These are phyloP conservation scores for Elephantulus edwardii DNA, from an alignment of 2,113 vertebrate genomes.

Conservation along the genomic window DNA sequence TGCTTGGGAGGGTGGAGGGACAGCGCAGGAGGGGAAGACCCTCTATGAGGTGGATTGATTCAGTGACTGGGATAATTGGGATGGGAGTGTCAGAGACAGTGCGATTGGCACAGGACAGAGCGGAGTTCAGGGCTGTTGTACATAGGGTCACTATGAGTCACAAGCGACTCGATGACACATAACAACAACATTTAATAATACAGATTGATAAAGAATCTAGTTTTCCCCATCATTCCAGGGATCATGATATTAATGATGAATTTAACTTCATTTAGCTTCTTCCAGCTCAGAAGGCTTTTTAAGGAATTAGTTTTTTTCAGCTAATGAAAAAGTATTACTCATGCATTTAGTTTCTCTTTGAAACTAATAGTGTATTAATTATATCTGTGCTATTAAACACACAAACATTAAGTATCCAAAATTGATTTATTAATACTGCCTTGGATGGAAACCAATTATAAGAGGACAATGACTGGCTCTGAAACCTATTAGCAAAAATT, in stretches of 20 bases:
- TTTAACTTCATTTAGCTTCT: neutral
- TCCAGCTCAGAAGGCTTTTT: slow-evolving; percentile 26
- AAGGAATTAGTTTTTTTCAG: neutral
- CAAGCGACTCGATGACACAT: no score
- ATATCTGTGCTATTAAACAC: neutral
- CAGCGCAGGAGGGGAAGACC: no score
- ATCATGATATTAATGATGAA: neutral
- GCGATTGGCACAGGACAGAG: no score
- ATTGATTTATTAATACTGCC: slow-evolving; percentile 2
- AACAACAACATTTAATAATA: no score
- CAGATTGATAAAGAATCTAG: neutral
- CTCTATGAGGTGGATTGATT: no score
- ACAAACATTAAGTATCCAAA: neutral
- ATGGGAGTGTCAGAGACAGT: no score
- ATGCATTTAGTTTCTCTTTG: neutral
- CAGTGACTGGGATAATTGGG: no score
- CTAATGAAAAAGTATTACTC: slow-evolving; percentile 13
- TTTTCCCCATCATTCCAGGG: neutral
- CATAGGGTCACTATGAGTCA: no score
- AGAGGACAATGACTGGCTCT: neutral
- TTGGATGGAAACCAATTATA: neutral
- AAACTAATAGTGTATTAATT: neutral
- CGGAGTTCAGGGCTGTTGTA: no score
- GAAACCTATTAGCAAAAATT: neutral
- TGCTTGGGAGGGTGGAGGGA: no score